Conservation (phyloP, 2,888 invertebrate genomes). For the Dinocampus coccinellae region DNA sequence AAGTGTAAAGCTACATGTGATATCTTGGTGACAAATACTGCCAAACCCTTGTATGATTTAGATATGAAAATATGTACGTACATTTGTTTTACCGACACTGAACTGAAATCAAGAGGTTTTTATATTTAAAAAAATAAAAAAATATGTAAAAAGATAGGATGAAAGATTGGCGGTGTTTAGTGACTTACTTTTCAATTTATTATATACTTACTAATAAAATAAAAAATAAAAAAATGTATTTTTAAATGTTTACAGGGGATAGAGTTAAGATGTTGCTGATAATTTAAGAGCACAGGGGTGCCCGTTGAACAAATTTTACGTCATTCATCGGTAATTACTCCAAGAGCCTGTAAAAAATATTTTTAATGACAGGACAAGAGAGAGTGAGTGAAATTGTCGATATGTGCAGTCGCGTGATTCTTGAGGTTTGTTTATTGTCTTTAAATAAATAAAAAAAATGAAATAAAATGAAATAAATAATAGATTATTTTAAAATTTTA, state of each 20-base stretch:
- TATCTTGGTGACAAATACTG: conserved; percentile 53
- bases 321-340: conserved; percentile 16
- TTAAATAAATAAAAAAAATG: too few species aligned
- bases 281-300: conserved; percentile 28
- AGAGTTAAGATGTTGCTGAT: conserved; percentile 25
- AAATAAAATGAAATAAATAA: too few species aligned
- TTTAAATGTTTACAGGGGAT: conserved; percentile 34
- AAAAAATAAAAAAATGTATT: not conserved
- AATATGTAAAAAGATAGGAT: not conserved
- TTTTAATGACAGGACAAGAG: conserved; percentile 47
- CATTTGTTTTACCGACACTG: conserved; percentile 7
- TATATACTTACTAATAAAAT: not conserved
- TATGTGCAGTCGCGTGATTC: conserved; percentile 51
- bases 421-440: conserved; percentile 54
- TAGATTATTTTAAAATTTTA: conserved; percentile 6
- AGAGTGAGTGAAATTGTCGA: conserved; percentile 35
- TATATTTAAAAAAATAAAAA: not conserved
- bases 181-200: conserved; percentile 1
- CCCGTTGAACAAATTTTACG: too few species aligned
- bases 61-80: conserved; percentile 46
- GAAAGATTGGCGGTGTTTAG: not conserved
- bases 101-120: conserved; percentile 31
- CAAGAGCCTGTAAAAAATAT: conserved; percentile 52
- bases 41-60: conserved; percentile 63
- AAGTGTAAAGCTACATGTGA: conserved; percentile 30